These are phyloP conservation scores for Astyanax mexicanus DNA, from an alignment of 2,797 vertebrate genomes.

Conservation along the genomic window DNA sequence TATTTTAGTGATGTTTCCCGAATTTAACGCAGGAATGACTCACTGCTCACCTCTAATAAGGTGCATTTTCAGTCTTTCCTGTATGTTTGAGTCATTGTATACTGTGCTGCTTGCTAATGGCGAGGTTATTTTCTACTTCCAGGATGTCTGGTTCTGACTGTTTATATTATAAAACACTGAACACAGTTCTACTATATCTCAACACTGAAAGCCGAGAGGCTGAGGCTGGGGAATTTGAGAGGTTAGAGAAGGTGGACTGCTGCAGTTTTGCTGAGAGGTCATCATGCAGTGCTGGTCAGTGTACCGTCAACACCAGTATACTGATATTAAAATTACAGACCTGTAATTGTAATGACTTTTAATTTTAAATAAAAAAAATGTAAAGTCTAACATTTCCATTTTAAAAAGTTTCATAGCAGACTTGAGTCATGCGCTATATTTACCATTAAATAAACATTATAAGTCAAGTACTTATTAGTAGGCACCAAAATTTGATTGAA, in stretches of 20 bases:
- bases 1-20: neutral
- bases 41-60: conserved; percentile 37
- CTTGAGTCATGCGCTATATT: no score
- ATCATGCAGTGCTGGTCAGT: conserved; percentile 31
- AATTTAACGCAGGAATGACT: conserved; percentile 30
- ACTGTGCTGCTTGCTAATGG: neutral
- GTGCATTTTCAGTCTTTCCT: conserved; percentile 20
- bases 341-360: no score
- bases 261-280: conserved; percentile 48
- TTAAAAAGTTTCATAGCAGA: no score
- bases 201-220: conserved; percentile 18
- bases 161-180: conserved; percentile 26
- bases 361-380: no score
- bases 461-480: no score
- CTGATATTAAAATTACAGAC: no score
- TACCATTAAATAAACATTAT: no score
- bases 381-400: no score
- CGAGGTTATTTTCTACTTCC: conserved; percentile 19
- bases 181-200: conserved; percentile 8
- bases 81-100: conserved; percentile 31
- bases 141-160: conserved; percentile 5
- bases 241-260: neutral
- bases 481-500: no score
- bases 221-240: neutral
- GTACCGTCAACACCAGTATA: no score